Base-by-base conservation (phyloP, 2,797 vertebrate species). In the Zalophus californianus region DNA sequence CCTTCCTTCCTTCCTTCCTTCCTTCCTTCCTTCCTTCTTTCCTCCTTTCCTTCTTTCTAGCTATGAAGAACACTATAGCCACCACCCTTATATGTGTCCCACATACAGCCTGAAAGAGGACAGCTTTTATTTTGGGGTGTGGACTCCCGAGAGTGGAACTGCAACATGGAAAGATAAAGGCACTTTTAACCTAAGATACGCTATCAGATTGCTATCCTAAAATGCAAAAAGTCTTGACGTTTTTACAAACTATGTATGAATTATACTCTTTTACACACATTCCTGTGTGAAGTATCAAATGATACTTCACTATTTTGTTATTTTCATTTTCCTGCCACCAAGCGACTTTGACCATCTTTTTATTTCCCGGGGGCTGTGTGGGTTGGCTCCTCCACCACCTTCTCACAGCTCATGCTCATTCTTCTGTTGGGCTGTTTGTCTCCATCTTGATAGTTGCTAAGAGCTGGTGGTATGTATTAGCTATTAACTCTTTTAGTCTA, bases 401-500 rank as follows among this genome's bases (percentile, higher is more conserved):
- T 13, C 35, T 62, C 20, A 2, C 9, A 21, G 29, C 2, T 15
- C 25, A 3, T 1, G 5, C 15, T 58, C 4, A 4, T 54, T 41
- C 73, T 96, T 75, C 41, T 78, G 1, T 18, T n/a, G 13, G 16
- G 20, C 52, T 50, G 5, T 56, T 87, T 44, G 50, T 38, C 48
- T 79, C 56, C 25, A 7, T 72, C 79, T 50, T 82, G 62, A 84
- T 56, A 48, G 44, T 54, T 20, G 10, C 13, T 48, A n/a, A 88
- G 88, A 72, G 48, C 73, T 73, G 38, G 91, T 44, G 27, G 27
- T 88, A 29, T 56, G 27, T 50, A 44, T 90, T 78, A 86, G 82
- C 35, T 90, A 82, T 94, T 93, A 96, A 75, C n/a, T 21, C 68
- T n/a, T 93, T 56, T 72, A 48, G 60, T 86, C 77, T 54, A 2